Conservation (phyloP, 2,797 vertebrate genomes). For the Anguilla anguilla region DNA sequence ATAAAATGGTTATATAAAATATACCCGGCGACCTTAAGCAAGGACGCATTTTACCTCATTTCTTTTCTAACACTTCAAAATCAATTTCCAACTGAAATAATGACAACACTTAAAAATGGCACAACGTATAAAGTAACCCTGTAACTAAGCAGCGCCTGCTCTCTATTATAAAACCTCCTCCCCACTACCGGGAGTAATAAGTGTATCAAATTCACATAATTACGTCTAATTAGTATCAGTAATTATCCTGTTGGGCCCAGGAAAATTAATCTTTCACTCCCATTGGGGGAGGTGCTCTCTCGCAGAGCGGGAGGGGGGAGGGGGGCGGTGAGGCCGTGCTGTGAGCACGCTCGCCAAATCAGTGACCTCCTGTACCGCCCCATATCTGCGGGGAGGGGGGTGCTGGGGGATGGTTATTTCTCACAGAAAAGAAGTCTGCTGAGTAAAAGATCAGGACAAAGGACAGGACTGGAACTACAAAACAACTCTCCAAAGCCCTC, state of each 20-base stretch:
- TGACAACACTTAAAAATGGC: constrained; percentile 67
- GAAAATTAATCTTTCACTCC: constrained; percentile 93
- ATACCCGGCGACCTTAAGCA: neutral
- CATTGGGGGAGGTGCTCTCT: constrained; percentile 82
- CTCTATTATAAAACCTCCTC: constrained; percentile 85
- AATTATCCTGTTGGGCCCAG: constrained; percentile 93
- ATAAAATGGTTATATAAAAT: neutral
- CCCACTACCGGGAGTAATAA: constrained; percentile 90
- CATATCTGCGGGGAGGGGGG: constrained; percentile 44
- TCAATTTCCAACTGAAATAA: constrained; percentile 67
- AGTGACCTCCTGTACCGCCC: constrained; percentile 62
- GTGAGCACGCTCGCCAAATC: constrained; percentile 76
- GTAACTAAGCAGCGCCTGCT: constrained; percentile 69
- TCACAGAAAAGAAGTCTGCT: neutral
- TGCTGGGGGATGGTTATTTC: constrained; percentile 37
- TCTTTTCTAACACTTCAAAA: constrained; percentile 46
- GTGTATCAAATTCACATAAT: constrained; percentile 96
- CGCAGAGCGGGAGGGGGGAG: constrained; percentile 71
- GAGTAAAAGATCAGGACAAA: neutral
- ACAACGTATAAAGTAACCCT: constrained; percentile 72
- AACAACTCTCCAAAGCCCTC: constrained; percentile 7
- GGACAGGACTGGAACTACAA: neutral
- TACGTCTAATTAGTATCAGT: constrained; percentile 99
- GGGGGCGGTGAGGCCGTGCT: constrained; percentile 74
- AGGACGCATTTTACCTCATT: neutral